Conservation (phyloP, 35 echinoderm and acorn worm species). For the Acanthaster planci region DNA sequence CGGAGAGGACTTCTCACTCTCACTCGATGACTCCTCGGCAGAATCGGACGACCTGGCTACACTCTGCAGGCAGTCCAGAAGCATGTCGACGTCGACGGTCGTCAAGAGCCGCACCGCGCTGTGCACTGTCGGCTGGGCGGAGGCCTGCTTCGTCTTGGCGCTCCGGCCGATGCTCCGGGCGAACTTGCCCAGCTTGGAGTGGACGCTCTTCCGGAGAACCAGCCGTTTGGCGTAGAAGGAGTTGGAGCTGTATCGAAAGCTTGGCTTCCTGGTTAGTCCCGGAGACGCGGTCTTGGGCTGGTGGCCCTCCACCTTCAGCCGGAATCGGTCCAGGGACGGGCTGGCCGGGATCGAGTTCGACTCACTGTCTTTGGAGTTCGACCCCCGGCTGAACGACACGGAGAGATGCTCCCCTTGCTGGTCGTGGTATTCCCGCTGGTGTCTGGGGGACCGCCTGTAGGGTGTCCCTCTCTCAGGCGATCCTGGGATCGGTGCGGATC, state of each 20-base stretch:
- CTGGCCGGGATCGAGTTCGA: neutral
- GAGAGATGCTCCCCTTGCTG: neutral
- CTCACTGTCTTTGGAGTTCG: neutral
- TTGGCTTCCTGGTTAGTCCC: neutral
- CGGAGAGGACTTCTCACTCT: neutral
- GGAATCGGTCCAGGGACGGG: neutral
- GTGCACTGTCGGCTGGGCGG: neutral
- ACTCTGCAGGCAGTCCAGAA: constrained; percentile 54
- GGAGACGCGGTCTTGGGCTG: neutral
- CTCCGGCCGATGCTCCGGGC: constrained; percentile 4
- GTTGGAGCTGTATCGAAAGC: constrained; percentile 17
- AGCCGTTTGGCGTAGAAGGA: constrained; percentile 10
- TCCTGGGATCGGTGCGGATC: neutral
- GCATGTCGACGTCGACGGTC: constrained; percentile 49
- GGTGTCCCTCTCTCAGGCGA: neutral
- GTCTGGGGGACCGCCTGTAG: neutral
- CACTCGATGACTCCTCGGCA: neutral
- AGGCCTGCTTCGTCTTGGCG: constrained; percentile 12
- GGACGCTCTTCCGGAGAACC: constrained; percentile 8
- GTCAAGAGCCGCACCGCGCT: constrained; percentile 41
- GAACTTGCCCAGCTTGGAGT: constrained; percentile 20
- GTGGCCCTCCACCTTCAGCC: neutral
- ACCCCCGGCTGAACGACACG: neutral
- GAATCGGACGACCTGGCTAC: constrained; percentile 4
- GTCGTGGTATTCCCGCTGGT: neutral